Evolutionary conservation across 2,797 vertebrate genomes (phyloP).

Genomic region (Oreortyx pictus): DNA sequence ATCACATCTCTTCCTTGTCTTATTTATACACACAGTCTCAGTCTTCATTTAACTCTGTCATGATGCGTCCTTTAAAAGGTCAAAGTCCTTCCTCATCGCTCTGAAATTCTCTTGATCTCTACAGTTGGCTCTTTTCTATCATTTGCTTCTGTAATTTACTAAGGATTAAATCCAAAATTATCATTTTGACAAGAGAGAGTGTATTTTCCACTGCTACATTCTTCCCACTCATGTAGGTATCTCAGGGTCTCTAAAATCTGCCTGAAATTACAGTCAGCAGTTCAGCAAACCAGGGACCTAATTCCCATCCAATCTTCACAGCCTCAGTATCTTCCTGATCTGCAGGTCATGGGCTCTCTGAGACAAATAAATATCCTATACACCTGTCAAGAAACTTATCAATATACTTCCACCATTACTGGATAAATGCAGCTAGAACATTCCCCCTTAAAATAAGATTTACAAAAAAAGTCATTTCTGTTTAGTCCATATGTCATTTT

Average conservation of each 20-base stretch:
- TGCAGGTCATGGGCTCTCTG: neutral
- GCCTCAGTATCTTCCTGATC: neutral
- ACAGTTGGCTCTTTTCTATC: neutral
- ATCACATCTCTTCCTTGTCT: neutral
- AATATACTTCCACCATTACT: neutral
- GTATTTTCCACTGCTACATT: neutral
- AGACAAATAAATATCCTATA: neutral
- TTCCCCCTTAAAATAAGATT: neutral
- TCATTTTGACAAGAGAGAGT: neutral
- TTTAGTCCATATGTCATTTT: neutral
- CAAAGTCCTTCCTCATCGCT: neutral
- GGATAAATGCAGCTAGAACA: neutral
- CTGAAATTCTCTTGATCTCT: neutral
- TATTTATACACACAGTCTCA: neutral
- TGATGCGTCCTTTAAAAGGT: neutral
- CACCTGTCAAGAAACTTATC: neutral
- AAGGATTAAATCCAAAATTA: neutral
- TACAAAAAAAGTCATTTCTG: neutral
- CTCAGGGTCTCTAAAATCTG: neutral
- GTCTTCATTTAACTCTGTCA: neutral
- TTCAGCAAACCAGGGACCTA: neutral
- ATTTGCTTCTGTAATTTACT: neutral
- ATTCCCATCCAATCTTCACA: neutral
- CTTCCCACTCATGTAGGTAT: neutral
- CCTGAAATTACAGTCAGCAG: neutral